A percentile compares a stretch with the other conserved stretches of the same genome.
These are phyloP conservation scores for Autographa gamma DNA, from an alignment of 2,888 invertebrate species.

Conservation along the genomic window DNA sequence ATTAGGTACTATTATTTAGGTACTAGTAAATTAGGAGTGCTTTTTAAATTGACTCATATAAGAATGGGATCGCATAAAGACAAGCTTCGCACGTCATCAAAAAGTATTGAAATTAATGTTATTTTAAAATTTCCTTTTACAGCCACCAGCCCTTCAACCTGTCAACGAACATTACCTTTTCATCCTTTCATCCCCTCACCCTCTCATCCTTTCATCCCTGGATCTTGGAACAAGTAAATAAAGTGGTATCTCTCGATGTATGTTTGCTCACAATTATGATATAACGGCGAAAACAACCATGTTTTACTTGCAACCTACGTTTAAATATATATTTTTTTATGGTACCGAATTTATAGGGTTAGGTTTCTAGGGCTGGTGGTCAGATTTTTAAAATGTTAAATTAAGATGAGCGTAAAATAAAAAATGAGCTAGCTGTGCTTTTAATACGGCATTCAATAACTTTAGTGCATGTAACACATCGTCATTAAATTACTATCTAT, in stretches of 20 bases:
- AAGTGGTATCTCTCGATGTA: constrained; percentile 36
- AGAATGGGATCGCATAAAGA: no score
- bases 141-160: neutral
- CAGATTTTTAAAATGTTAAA: no score
- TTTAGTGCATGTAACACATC: no score
- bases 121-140: constrained; percentile 1
- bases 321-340: constrained; percentile 46
- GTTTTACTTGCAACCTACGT: constrained; percentile 44
- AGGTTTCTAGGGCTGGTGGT: constrained; percentile 20
- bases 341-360: constrained; percentile 36
- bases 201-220: constrained; percentile 16
- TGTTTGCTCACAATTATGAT: constrained; percentile 44
- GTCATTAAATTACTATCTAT: no score
- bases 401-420: no score
- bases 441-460: no score
- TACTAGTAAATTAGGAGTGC: no score
- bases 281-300: constrained; percentile 30
- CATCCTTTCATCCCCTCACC: constrained; percentile 22
- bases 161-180: constrained; percentile 11
- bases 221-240: constrained; percentile 49
- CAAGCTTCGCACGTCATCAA: neutral
- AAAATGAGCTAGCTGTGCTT: no score
- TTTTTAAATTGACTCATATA: no score
- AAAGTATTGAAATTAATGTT: constrained; percentile 2
- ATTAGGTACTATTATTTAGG: no score